These are phyloP conservation scores for Merodon equestris DNA, from an alignment of 2,888 invertebrate species.

Conservation along the genomic window DNA sequence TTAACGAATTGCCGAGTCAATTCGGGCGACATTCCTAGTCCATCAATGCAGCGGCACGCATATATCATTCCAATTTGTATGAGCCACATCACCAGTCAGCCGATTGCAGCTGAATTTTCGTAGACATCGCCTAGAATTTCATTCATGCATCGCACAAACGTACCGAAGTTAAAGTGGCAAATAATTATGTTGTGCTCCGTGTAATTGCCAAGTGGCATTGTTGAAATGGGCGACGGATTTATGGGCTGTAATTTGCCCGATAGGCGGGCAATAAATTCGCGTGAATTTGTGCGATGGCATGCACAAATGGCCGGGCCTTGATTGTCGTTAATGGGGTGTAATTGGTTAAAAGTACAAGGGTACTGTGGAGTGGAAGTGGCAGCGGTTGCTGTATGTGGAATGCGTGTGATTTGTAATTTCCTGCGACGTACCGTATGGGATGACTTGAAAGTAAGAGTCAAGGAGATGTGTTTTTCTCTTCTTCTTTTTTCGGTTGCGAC, in stretches of 20 bases:
- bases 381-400: slow-evolving; percentile 14
- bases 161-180: slow-evolving; percentile 73
- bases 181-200: slow-evolving; percentile 74
- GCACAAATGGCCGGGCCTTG: slow-evolving; percentile 47
- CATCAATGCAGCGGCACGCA: slow-evolving; percentile 76
- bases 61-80: slow-evolving; percentile 71
- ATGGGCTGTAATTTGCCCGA: slow-evolving; percentile 66
- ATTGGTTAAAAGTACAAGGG: slow-evolving; percentile 32
- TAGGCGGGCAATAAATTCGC: slow-evolving; percentile 65
- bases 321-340: slow-evolving; percentile 50
- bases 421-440: neutral
- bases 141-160: slow-evolving; percentile 62
- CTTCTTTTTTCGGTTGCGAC: too few relatives aligned
- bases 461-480: too few relatives aligned
- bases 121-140: slow-evolving; percentile 59
- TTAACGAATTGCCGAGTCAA: slow-evolving; percentile 74
- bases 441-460: too few relatives aligned
- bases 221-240: slow-evolving; percentile 69
- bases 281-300: slow-evolving; percentile 55
- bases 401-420: slow-evolving; percentile 50
- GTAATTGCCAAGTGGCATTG: slow-evolving; percentile 71
- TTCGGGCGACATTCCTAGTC: slow-evolving; percentile 78
- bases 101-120: slow-evolving; percentile 51
- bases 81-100: slow-evolving; percentile 22
- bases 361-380: slow-evolving; percentile 1